Evolutionary conservation across 2,113 vertebrate species (phyloP), one percentile per base, ranked within the genome.

Genomic region (Lampris megalopsis): DNA sequence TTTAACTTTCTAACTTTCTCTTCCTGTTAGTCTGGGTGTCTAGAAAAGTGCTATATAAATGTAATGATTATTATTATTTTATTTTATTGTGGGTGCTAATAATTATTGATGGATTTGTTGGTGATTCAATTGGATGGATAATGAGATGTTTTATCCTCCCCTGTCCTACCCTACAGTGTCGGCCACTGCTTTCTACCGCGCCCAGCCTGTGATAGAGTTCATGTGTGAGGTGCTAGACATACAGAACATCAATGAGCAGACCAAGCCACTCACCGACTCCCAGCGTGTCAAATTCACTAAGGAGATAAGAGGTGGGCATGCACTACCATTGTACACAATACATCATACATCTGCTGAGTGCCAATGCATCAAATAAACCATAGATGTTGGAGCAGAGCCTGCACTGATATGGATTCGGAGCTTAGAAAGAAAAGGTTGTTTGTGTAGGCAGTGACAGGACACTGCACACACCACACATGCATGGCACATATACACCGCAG

Each of bases 241-340:
- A 80, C 98, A 99, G 91, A 99, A 97, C 92, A 99, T 99, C 93
- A 98, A 98, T 40, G 98, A 99, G 75, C 98, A 99, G 86, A 98
- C 96, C 84, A 99, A 99, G 87, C 98, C 98, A 40, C 95, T 99
- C 68, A 99, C 97, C 0, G 98, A 99, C 82, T 99, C 97, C 4
- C 98, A 99, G 83, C 97, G 98, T 50, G 98, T 99, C 90, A 99
- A 99, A 82, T 99, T 99, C 95, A 99, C 98, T 92, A 99, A 99
- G 97, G 98, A 99, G 95, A 99, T 99, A 84, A 94, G 97, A 97
- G 98, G 98, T 98, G 83, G 79, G 85, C 9, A 1, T 9, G 45
- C 13, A 1, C 1, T 3, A 7, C 13, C 36, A 37, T 3, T 4
- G 10, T 37, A 50, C 11, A 1, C n/a, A 9, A n/a, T 37, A 9